Base-by-base conservation (phyloP, 2,888 invertebrate species). In the Clivina fossor region DNA sequence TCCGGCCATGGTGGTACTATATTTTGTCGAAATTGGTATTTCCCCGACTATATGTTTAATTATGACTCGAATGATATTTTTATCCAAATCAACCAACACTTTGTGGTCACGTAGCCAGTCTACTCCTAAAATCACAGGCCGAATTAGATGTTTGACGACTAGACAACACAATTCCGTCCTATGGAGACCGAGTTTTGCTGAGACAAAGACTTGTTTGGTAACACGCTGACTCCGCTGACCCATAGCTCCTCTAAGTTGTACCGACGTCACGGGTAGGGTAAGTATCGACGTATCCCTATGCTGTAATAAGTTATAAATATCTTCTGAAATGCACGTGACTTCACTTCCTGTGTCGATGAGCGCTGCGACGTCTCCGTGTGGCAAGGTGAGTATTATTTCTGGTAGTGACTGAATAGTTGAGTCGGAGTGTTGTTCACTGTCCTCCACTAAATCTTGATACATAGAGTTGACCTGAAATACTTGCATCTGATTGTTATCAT, bases 111-210 rank as follows among this genome's bases (percentile, higher is more conserved):
- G 19, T 22, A 57, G 11, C 57, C 37, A 62, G 24, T 58, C 58
- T 44, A 53, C 57, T 38, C 61, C 59, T 8, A 63, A 32, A 35
- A 61, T 61, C 3, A 62, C 24, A 0, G 61, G 61, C 4, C 61
- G 32, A 28, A 62, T 47, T 19, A 62, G 50, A 22, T 58, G 53
- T 47, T 56, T 58, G 1, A 63, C 57, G 3, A 61, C 58, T 4
- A 63, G 28, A 32, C 61, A 62, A 5, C 26, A 11, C 7, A 54
- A 43, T 26, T 40, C 51, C 9, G 11, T 22, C 15, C 9, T 4
- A 3, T n/a, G 13, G 5, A 20, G 15, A 8, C 32, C 46, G 2
- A 60, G 19, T 16, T 13, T 18, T 16, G 57, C 46, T 7, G 43
- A 9, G 15, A 60, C 9, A 15, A 30, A 59, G 9, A 54, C 37